phyloP scores from a whole-genome alignment of 2,113 vertebrate genomes.

The Dasyornis broadbenti region DNA sequence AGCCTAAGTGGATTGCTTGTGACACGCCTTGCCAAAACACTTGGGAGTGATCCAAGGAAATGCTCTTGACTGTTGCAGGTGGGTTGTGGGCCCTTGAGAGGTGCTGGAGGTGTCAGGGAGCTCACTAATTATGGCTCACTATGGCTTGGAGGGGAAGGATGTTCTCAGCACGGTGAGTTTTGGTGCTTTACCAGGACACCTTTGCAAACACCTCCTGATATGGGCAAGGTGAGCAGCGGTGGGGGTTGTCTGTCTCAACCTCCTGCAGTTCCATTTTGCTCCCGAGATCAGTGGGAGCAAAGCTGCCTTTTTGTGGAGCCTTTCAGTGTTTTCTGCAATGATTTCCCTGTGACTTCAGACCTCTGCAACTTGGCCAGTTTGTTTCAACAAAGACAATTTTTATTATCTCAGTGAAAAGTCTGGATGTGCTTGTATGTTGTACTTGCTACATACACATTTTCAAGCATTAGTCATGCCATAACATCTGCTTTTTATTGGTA shows the following conservation, averaged over 20 bases:
- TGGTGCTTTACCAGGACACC: background rate
- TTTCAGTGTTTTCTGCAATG: background rate
- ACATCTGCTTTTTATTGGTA: slow-evolving; percentile 67
- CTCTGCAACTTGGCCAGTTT: background rate
- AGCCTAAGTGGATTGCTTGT: background rate
- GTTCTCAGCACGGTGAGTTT: background rate
- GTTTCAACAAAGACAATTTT: slow-evolving; percentile 16
- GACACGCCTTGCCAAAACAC: background rate
- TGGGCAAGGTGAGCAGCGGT: accelerated
- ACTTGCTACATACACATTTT: background rate
- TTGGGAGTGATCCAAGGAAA: slow-evolving; percentile 8
- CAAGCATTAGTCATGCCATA: slow-evolving; percentile 38
- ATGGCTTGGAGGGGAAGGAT: background rate
- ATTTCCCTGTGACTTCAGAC: background rate
- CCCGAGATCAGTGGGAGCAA: background rate
- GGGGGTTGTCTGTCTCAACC: background rate
- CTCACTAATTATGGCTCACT: slow-evolving; percentile 18
- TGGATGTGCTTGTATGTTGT: background rate
- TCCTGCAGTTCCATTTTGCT: background rate
- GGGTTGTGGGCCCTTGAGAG: slow-evolving; percentile 16
- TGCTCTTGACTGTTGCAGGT: slow-evolving; percentile 19
- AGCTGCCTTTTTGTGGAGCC: background rate
- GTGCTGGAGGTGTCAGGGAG: background rate
- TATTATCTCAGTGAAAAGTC: slow-evolving; percentile 40
- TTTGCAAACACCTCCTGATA: background rate